These are phyloP conservation scores for Anthrax anthrax DNA, from an alignment of 2,888 invertebrate species.

Conservation along the genomic window DNA sequence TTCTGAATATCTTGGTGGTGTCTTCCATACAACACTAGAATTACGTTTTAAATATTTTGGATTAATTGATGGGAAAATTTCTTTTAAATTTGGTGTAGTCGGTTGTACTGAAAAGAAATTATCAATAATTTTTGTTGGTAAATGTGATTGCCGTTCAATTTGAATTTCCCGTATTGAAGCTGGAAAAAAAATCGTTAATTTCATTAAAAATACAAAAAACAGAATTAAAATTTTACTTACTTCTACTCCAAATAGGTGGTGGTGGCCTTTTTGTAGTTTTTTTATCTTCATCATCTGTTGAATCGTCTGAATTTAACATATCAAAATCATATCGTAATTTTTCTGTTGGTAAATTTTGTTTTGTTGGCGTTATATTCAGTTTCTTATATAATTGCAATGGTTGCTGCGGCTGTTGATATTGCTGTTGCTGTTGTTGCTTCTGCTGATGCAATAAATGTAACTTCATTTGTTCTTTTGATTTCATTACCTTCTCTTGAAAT, in stretches of 20 bases:
- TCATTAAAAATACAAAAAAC: not conserved
- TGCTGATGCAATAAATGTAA: conserved; percentile 9
- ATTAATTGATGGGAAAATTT: conserved; percentile 54
- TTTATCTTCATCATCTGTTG: conserved; percentile 34
- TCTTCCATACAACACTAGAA: conserved; percentile 61
- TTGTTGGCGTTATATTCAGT: not conserved
- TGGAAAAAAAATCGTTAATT: conserved; percentile 17
- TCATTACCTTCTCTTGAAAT: conserved; percentile 22
- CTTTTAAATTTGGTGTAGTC: conserved; percentile 48
- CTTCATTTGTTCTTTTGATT: conserved; percentile 16
- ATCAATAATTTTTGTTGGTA: conserved; percentile 36
- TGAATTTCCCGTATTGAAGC: conserved; percentile 34
- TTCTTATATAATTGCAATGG: conserved; percentile 10
- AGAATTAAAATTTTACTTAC: conserved; percentile 22
- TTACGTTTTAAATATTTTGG: conserved; percentile 49
- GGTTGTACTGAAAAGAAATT: conserved; percentile 46
- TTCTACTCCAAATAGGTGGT: conserved; percentile 34
- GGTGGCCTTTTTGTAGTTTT: conserved; percentile 23
- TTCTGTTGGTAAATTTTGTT: not conserved
- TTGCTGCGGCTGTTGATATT: conserved; percentile 17
- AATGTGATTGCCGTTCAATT: conserved; percentile 36
- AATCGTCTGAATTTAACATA: conserved; percentile 33
- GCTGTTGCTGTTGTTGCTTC: conserved; percentile 10
- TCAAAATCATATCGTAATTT: conserved; percentile 26
- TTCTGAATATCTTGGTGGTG: conserved; percentile 49